phyloP scores from a whole-genome alignment of 2,797 vertebrate species.

The Lycodopsis pacificus region DNA sequence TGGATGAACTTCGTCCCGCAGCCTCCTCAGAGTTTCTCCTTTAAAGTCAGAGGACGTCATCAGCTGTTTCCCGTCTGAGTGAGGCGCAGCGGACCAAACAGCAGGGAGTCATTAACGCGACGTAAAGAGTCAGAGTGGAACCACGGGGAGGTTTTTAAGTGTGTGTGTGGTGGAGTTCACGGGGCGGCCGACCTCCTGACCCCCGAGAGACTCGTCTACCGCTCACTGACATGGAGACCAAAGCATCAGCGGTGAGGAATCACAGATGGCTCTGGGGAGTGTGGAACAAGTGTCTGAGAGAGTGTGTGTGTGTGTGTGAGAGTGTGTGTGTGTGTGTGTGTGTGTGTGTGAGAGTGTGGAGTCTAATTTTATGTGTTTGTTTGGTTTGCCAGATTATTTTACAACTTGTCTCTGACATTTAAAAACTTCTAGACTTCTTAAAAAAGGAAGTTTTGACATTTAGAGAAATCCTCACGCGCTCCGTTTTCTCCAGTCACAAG shows the following conservation, averaged over 20 bases:
- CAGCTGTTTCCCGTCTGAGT: background rate
- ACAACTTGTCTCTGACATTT: background rate
- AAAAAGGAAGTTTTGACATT: background rate
- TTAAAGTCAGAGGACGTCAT: background rate
- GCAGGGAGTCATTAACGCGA: constrained; percentile 53
- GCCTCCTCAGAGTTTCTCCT: background rate
- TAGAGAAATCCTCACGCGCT: background rate
- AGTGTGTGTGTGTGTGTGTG: too few species aligned
- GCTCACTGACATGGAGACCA: constrained; percentile 57
- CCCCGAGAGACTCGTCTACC: constrained; percentile 41
- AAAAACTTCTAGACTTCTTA: background rate
- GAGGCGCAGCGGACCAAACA: constrained; percentile 18
- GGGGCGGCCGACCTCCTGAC: constrained; percentile 57
- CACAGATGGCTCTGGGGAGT: constrained; percentile 55
- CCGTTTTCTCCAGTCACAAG: background rate
- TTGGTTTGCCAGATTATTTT: background rate
- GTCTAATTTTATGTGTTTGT: background rate
- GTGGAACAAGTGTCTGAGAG: constrained; percentile 22
- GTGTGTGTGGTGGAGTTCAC: constrained; percentile 51
- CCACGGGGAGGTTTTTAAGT: constrained; percentile 25
- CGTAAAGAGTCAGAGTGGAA: constrained; percentile 50
- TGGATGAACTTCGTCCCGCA: background rate
- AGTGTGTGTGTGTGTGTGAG: background rate
- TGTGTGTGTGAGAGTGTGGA: too few species aligned
- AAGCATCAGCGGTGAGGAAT: constrained; percentile 72